A percentile compares a stretch with the other conserved stretches of the same genome.
Evolutionary conservation across 35 echinoderm and acorn worm genomes (phyloP).

Genomic region (Eucidaris tribuloides): DNA sequence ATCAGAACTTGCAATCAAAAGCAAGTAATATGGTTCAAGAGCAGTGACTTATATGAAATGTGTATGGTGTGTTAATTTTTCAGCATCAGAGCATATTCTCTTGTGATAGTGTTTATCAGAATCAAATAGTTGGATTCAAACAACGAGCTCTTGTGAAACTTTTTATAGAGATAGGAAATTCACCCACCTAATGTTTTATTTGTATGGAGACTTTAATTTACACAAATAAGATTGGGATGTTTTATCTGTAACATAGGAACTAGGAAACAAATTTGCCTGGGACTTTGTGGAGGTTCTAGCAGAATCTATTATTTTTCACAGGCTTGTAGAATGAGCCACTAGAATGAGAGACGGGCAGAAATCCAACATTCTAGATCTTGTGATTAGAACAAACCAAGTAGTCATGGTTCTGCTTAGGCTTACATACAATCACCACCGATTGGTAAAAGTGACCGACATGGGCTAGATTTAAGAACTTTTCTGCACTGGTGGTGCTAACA

Average conservation of each 20-base stretch:
- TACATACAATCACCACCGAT: neutral
- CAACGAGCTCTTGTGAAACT: conserved; percentile 7
- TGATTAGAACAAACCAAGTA: neutral
- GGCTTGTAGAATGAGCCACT: neutral
- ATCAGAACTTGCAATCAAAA: neutral
- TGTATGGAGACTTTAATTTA: neutral
- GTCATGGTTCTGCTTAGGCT: neutral
- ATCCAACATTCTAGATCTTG: neutral
- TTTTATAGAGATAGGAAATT: neutral
- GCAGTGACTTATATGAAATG: neutral
- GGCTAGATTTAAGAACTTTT: neutral
- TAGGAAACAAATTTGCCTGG: neutral
- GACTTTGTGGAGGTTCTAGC: neutral
- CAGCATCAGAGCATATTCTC: neutral
- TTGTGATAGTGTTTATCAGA: neutral
- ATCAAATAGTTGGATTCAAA: neutral
- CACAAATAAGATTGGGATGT: neutral
- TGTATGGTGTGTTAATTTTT: neutral
- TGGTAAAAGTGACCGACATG: neutral
- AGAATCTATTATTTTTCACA: neutral
- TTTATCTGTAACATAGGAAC: neutral
- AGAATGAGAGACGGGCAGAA: conserved; percentile 11
- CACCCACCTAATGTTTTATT: neutral
- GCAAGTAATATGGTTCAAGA: neutral
- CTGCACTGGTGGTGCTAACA: neutral